Base-by-base conservation (phyloP, 2,113 vertebrate species). In the Theristicus caerulescens region DNA sequence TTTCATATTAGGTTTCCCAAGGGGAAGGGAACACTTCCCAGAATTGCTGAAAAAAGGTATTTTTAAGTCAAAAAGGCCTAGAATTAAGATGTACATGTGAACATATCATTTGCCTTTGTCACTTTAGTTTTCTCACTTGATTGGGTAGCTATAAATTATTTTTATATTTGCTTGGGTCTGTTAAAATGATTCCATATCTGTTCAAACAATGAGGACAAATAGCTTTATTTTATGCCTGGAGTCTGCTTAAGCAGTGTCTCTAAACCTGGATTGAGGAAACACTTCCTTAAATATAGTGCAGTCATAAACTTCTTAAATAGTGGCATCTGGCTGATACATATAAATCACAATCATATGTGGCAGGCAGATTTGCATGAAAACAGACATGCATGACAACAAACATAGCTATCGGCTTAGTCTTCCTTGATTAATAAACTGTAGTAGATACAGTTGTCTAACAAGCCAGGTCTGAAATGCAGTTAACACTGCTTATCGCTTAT, bases 401-500 rank as follows among this genome's bases (percentile, higher is more conserved):
- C 25, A 31, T 10, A 84, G 47, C 29, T 82, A 49, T 46, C 4
- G 2, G 29, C 52, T 55, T 36, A 61, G 42, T 59, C 15, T 81
- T 86, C 34, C 71, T 94, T 49, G 29, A 70, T 72, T 85, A 90
- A 76, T 46, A 80, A 90, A 27, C 24, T 66, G 40, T 44, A 76
- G 40, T 25, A 72, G 19, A 49, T 79, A 66, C 6, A 61, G 24
- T 13, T 71, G 34, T 74, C 29, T 34, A 65, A 70, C 19, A 80
- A 69, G 77, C 38, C 32, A 71, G 32, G 13, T 67, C 47, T 89
- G 69, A 86, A 88, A 71, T 38, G 18, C 11, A 64, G 16, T 13
- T 91, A 73, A 71, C 46, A n/a, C 14, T 46, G 8, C 6, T 84
- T 31, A 65, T 40, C 3, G 8, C 6, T 84, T 31, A 65, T 40